Percentiles rank a stretch among this genome's conserved stretches.
Evolutionary conservation across 1,140 invertebrate genomes (phyloP).

Genomic region (Dendroctonus valens): DNA sequence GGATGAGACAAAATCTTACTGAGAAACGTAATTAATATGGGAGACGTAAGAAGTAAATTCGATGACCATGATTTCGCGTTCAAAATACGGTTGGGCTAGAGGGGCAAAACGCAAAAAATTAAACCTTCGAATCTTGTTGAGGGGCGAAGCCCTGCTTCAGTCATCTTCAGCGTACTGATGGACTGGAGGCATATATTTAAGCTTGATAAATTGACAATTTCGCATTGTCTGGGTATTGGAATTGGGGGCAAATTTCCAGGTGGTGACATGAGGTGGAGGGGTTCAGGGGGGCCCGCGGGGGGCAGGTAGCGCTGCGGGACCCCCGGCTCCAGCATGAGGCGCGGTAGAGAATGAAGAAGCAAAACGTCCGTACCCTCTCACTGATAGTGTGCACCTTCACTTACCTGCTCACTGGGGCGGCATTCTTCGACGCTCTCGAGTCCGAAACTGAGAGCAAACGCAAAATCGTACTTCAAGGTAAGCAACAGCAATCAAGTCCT

Average conservation of each 20-base stretch:
- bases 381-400: conserved; percentile 99
- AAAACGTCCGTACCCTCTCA: conserved; percentile 98
- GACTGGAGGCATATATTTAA: too few relatives aligned
- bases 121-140: too few relatives aligned
- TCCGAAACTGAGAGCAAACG: conserved; percentile 89
- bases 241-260: background rate
- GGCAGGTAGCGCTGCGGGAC: conserved; percentile 48
- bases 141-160: too few relatives aligned
- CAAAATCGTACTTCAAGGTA: conserved; percentile 79
- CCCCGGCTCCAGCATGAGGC: conserved; percentile 50
- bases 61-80: too few relatives aligned
- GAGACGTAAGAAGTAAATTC: too few relatives aligned
- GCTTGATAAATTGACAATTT: background rate
- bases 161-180: too few relatives aligned
- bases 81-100: too few relatives aligned
- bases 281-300: conserved; percentile 39
- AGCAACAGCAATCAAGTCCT: background rate
- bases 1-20: too few relatives aligned
- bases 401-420: conserved; percentile 97
- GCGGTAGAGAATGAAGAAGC: conserved; percentile 78
- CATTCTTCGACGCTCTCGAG: conserved; percentile 97
- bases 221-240: too few relatives aligned
- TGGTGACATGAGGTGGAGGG: conserved; percentile 41
- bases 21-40: too few relatives aligned
- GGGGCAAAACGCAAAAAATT: too few relatives aligned